Conservation (phyloP, 2,113 vertebrate genomes). For the Atlantisia rogersi region DNA sequence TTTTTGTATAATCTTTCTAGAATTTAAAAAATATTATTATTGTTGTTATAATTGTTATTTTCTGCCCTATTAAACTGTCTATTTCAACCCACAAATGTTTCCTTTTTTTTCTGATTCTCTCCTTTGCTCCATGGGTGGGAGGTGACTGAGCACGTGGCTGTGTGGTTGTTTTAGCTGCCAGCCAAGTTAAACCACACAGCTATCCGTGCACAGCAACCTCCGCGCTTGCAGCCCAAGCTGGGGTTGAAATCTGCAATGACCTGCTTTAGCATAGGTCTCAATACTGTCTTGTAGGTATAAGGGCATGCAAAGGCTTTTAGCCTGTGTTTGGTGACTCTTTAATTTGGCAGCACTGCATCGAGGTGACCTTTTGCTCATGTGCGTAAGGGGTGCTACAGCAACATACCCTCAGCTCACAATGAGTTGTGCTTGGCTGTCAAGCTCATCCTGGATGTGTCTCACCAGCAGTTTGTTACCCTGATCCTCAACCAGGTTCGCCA, state of each 20-base stretch:
- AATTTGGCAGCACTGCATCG: rapidly evolving
- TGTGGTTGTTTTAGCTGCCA: too few relatives aligned
- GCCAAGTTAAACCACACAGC: too few relatives aligned
- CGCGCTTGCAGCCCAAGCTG: not conserved
- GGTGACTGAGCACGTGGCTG: too few relatives aligned
- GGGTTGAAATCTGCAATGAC: not conserved
- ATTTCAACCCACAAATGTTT: too few relatives aligned
- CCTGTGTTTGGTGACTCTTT: not conserved
- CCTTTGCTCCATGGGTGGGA: too few relatives aligned
- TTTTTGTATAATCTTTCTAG: too few relatives aligned
- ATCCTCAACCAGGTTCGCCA: rapidly evolving
- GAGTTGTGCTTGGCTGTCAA: not conserved
- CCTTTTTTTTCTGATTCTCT: too few relatives aligned
- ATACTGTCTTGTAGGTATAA: not conserved
- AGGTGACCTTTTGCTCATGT: not conserved
- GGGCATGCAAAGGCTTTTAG: not conserved
- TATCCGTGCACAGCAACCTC: not conserved
- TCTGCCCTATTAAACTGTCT: too few relatives aligned
- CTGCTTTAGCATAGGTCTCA: not conserved
- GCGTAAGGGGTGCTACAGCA: not conserved
- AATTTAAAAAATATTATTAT: too few relatives aligned
- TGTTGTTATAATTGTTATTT: too few relatives aligned
- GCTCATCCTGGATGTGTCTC: not conserved
- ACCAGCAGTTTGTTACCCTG: not conserved
- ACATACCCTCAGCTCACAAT: rapidly evolving